Evolutionary conservation across 2,888 invertebrate species (phyloP).

Genomic region (Oxyteleia sp.): DNA sequence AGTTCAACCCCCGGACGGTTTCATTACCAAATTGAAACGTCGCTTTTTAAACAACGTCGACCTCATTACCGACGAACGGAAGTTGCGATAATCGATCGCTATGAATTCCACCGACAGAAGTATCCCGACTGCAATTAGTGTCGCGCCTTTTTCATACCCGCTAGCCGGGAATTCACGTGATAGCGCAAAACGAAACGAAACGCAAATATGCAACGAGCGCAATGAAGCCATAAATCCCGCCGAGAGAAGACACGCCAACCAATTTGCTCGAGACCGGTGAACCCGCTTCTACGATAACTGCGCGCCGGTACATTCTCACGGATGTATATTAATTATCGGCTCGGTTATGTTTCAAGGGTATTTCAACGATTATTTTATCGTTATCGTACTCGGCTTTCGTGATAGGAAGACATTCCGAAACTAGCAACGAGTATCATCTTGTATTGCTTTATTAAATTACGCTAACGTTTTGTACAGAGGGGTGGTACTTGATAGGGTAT

Average conservation of each 20-base stretch:
- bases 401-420: conserved; percentile 64
- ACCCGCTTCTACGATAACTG: conserved; percentile 64
- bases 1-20: too few relatives aligned
- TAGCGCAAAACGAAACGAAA: conserved; percentile 55
- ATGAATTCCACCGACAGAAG: too few relatives aligned
- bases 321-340: conserved; percentile 75
- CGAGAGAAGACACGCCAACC: conserved; percentile 84
- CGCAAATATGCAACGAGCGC: conserved; percentile 77
- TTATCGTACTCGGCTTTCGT: conserved; percentile 69
- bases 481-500: too few relatives aligned
- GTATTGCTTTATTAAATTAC: conserved; percentile 34
- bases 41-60: too few relatives aligned
- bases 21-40: too few relatives aligned
- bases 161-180: conserved; percentile 40
- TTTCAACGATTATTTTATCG: conserved; percentile 65
- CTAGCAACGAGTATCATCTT: conserved; percentile 35
- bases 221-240: conserved; percentile 86
- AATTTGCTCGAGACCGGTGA: conserved; percentile 82
- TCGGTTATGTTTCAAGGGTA: conserved; percentile 64
- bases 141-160: too few relatives aligned
- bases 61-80: too few relatives aligned
- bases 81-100: too few relatives aligned
- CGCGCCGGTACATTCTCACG: conserved; percentile 69
- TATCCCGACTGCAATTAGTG: too few relatives aligned
- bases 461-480: not conserved